Evolutionary conservation across 2,113 vertebrate genomes (phyloP).

Genomic region (Corvus moneduloides): DNA sequence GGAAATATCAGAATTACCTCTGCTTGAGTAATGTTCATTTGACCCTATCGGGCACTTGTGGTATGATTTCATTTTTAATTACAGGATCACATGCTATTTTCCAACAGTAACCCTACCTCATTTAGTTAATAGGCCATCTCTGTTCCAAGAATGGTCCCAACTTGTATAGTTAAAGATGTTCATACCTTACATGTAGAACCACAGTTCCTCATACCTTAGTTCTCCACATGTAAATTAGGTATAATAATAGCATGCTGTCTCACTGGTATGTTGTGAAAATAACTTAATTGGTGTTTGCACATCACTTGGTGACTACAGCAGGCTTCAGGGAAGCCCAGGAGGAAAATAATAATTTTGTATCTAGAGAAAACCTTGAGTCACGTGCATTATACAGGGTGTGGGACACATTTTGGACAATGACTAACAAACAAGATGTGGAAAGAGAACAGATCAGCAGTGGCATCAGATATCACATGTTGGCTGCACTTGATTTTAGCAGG

Average conservation of each 20-base stretch:
- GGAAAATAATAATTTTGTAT: slow-evolving; percentile 55
- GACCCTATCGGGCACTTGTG: not conserved
- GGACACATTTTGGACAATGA: not conserved
- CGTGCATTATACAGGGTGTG: slow-evolving; percentile 11
- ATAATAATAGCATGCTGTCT: slow-evolving; percentile 39
- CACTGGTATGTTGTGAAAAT: slow-evolving; percentile 44
- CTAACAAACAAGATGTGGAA: slow-evolving; percentile 29
- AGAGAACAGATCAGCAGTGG: not conserved
- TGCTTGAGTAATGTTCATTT: not conserved
- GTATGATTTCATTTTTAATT: slow-evolving; percentile 30
- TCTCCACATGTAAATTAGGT: slow-evolving; percentile 5
- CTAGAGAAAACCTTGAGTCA: slow-evolving; percentile 37
- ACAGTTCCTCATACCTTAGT: slow-evolving; percentile 41
- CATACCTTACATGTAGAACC: not conserved
- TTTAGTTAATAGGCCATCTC: slow-evolving; percentile 19
- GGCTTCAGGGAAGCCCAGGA: slow-evolving; percentile 31
- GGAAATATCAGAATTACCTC: not conserved
- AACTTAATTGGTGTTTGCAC: slow-evolving; percentile 62
- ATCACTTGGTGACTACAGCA: not conserved
- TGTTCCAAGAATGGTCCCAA: not conserved
- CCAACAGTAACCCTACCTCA: not conserved
- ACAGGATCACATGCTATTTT: not conserved
- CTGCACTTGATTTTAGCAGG: not conserved
- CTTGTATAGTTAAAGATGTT: not conserved
- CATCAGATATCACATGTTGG: not conserved